Evolutionary conservation across 2,797 vertebrate species (phyloP), one percentile per base, ranked within the genome.

Genomic region (Odontamblyopus rebecca): DNA sequence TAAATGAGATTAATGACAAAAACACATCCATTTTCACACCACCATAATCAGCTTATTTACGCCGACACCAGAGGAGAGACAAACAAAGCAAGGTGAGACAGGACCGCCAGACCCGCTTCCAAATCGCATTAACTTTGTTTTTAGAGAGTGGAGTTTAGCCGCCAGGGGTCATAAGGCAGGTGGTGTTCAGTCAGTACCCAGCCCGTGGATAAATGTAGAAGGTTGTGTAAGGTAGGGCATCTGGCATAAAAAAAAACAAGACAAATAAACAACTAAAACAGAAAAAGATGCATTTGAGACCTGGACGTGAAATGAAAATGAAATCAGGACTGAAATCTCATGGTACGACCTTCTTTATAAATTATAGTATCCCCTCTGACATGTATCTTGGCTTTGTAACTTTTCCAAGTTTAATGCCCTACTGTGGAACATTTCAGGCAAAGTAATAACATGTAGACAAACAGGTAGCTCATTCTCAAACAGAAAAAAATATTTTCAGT

Each of bases 1-100:
- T 2, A 51, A 77, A 79, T 51, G 16, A 30, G 12, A 54, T 61
- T 57, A 54, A 68, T 68, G 38, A 69, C 27, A 27, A 64, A 72
- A 67, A 66, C 11, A 61, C 59, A 44, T 15, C 11, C 4, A 4
- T 32, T 70, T 23, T 29, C 19, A 41, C 53, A 51, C 50, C 18
- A 27, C 48, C 7, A 48, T 15, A 35, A 9, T 65, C 19, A 50
- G 16, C 26, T 68, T 57, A 60, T 78, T 64, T 68, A 68, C 30
- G 18, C 50, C 30, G 27, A 57, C 57, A 26, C 26, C 38, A n/a
- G 27, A 54, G 30, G 51, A 5, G 32, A 23, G 27, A 69, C 35
- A 68, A 19, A 32, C 66, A 70, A 44, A 65, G 64, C 23, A n/a
- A 59, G 56, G 27, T 60, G 15, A 56, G 56, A 29, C 56, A 16